These are phyloP conservation scores for Aphrophora alni DNA, from an alignment of 2,888 invertebrate genomes.

Conservation along the genomic window DNA sequence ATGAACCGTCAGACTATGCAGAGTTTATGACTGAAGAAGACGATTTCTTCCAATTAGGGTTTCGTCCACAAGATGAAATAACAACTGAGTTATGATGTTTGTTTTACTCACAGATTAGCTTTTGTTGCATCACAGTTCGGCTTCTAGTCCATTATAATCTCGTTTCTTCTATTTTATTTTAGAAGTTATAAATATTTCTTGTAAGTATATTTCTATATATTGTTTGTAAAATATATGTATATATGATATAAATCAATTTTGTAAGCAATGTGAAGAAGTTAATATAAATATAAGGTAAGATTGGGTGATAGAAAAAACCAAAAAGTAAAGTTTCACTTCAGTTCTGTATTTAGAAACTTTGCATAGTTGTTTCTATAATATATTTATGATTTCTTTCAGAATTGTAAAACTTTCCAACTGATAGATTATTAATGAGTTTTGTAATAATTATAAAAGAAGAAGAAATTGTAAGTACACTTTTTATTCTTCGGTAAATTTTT, in stretches of 20 bases:
- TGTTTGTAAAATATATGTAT: not conserved
- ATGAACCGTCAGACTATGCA: conserved; percentile 51
- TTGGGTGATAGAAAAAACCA: too few species aligned
- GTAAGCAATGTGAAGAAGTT: too few species aligned
- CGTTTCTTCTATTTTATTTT: not conserved
- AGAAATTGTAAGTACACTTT: too few species aligned
- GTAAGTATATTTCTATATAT: not conserved
- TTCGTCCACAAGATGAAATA: conserved; percentile 87
- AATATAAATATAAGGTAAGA: too few species aligned
- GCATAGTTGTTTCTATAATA: too few species aligned
- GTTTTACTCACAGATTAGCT: not conserved
- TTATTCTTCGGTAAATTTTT: too few species aligned
- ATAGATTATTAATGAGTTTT: too few species aligned
- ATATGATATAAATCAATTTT: not conserved
- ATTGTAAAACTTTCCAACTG: too few species aligned
- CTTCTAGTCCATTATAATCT: not conserved
- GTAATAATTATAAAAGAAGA: too few species aligned
- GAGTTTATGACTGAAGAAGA: conserved; percentile 63
- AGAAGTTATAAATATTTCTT: not conserved
- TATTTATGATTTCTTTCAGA: too few species aligned
- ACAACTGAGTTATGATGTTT: conserved; percentile 75
- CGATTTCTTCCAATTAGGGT: conserved; percentile 82
- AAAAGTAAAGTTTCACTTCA: too few species aligned
- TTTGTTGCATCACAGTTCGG: not conserved
- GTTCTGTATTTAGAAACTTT: too few species aligned